These are phyloP conservation scores for Muntiacus reevesi DNA, from an alignment of 2,113 vertebrate genomes.

Conservation along the genomic window DNA sequence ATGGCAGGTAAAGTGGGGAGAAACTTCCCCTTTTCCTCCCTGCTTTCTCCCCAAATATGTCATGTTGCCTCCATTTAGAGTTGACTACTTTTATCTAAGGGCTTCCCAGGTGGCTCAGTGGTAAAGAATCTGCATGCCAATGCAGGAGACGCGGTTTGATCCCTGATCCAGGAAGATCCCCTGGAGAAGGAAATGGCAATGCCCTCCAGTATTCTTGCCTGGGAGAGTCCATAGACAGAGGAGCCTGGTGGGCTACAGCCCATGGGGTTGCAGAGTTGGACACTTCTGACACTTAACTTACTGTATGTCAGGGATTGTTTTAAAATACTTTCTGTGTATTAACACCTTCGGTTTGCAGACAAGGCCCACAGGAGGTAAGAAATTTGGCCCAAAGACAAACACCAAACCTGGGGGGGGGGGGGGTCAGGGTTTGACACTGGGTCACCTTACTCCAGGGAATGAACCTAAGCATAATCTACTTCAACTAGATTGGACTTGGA, in stretches of 20 bases:
- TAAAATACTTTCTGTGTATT: neutral
- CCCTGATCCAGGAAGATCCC: neutral
- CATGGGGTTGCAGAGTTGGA: neutral
- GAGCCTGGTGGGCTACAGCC: neutral
- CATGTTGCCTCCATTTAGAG: neutral
- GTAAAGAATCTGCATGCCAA: neutral
- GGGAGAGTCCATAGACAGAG: neutral
- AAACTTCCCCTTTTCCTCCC: neutral
- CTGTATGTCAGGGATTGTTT: neutral
- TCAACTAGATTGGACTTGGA: neutral
- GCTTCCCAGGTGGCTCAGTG: neutral
- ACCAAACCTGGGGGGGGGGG: fast-evolving
- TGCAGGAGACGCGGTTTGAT: neutral
- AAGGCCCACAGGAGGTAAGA: neutral
- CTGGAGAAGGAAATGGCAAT: neutral
- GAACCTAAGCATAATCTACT: neutral
- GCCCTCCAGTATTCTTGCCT: neutral
- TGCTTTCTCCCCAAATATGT: neutral
- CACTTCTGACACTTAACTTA: neutral
- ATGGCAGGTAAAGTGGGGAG: neutral
- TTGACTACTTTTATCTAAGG: neutral
- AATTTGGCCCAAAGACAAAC: neutral
- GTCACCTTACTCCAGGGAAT: neutral
- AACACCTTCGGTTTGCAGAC: neutral
- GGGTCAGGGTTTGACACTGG: neutral